Evolutionary conservation across 2,888 invertebrate species (phyloP).

Genomic region (Seira ritae): DNA sequence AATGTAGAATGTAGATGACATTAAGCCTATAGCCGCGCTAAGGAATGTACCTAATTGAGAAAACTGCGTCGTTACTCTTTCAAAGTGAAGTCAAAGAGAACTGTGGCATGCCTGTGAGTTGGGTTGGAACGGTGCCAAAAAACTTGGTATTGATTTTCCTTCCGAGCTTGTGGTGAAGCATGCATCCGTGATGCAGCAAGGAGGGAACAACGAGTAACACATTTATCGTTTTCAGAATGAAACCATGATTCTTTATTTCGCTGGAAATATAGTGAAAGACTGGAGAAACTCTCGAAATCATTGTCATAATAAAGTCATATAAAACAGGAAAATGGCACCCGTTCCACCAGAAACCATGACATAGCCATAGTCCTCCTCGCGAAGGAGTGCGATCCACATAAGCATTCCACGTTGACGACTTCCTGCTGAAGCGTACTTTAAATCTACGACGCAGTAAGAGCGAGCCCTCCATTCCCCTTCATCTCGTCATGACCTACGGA

Average conservation of each 20-base stretch:
- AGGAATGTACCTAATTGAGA: neutral
- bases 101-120: no score
- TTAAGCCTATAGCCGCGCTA: no score
- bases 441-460: slow-evolving; percentile 53
- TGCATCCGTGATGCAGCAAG: neutral
- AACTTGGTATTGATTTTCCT: neutral
- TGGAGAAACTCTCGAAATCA: neutral
- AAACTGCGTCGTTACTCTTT: neutral
- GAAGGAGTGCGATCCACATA: no score
- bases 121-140: slow-evolving; percentile 29
- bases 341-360: neutral
- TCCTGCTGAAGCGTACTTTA: neutral
- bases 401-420: no score
- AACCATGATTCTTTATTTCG: no score
- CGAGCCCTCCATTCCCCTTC: neutral
- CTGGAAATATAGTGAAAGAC: no score
- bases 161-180: neutral
- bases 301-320: neutral
- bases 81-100: neutral
- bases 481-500: slow-evolving; percentile 37
- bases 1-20: neutral
- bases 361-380: neutral
- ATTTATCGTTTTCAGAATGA: no score
- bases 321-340: neutral
- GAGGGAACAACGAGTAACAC: neutral